Base-by-base conservation (phyloP, 2,797 vertebrate species). In the Anguilla megastoma region DNA sequence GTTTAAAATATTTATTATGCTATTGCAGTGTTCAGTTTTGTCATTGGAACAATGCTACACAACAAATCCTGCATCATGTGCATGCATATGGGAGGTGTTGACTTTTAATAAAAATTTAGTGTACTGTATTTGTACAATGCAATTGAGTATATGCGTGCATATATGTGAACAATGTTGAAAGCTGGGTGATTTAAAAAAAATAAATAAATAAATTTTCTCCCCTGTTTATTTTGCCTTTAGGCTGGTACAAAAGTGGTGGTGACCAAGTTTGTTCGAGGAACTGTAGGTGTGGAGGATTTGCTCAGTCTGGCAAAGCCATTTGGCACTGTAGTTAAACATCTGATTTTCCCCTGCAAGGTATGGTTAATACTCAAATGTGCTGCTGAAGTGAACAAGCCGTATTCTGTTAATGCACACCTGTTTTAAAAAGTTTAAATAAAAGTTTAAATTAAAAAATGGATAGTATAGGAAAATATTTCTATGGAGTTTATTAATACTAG, bases 301-400 rank as follows among this genome's bases (percentile, higher is more conserved):
- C 63, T 93, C 50, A 87, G 56, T 8, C 87, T 93, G 84, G 89
- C 91, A 4, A 91, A 90, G 58, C 92, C 90, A 0, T 93, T 91
- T 14, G 92, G 92, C 52, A 92, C 90, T 3, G 71, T 93, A 1
- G 89, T 93, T 60, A 93, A 93, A 63, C 90, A 93, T 66, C 89
- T 93, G 60, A 88, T 93, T n/a, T 92, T 93, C 52, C 91, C 91
- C 50, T 86, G 86, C 83, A 93, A 93, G 92, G 92, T 93, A 89
- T 84, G 45, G 16, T n/a, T 63, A 6, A 27, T 21, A 3, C 63
- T 24, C 36, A 54, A 66, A 63, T 48, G 48, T 30, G 36, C 45
- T 52, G 8, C 2, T 71, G 27, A 36, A 50, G 12, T 3, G 7
- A 16, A 27, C 60, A n/a, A 48, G 7, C 12, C 1, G 24, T 24